Evolutionary conservation across 2,888 invertebrate species (phyloP).

Genomic region (Eubasilissa splendida): DNA sequence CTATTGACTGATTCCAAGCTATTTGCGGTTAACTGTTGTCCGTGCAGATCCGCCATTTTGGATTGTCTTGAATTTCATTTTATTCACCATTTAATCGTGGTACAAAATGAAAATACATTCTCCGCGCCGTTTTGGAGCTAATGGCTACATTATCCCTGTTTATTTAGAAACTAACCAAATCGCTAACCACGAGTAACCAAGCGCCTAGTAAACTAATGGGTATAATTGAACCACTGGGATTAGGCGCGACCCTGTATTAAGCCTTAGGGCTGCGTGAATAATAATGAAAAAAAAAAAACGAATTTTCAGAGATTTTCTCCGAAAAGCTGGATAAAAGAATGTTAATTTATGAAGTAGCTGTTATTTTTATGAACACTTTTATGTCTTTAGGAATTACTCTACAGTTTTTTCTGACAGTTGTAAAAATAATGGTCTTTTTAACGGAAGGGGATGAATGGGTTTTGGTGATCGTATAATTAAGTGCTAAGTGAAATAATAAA

Average conservation of each 20-base stretch:
- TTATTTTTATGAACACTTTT: conserved; percentile 10
- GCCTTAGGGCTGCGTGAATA: not conserved
- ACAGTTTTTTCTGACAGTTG: not conserved
- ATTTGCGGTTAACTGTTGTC: not conserved
- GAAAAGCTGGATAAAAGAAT: conserved; percentile 9
- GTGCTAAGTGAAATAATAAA: not conserved
- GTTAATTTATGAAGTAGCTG: not conserved
- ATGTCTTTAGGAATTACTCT: not conserved
- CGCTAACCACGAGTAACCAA: conserved; percentile 25
- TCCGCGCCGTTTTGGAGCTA: conserved; percentile 9
- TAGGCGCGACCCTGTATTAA: conserved; percentile 17
- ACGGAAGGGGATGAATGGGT: conserved; percentile 1
- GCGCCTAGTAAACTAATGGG: conserved; percentile 15
- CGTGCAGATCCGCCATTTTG: not conserved
- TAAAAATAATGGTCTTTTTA: not conserved
- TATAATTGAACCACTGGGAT: conserved; percentile 18
- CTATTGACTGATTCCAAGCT: not conserved
- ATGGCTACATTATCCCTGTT: conserved; percentile 27
- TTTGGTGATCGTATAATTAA: conserved; percentile 1
- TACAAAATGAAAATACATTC: conserved; percentile 2
- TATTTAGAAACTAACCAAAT: conserved; percentile 27
- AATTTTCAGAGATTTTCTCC: conserved; percentile 5
- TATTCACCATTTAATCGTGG: conserved; percentile 20
- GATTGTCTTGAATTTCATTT: conserved; percentile 15
- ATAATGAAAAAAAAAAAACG: not conserved